Evolutionary conservation across 2,113 vertebrate species (phyloP).

Genomic region (Fregata magnificens): DNA sequence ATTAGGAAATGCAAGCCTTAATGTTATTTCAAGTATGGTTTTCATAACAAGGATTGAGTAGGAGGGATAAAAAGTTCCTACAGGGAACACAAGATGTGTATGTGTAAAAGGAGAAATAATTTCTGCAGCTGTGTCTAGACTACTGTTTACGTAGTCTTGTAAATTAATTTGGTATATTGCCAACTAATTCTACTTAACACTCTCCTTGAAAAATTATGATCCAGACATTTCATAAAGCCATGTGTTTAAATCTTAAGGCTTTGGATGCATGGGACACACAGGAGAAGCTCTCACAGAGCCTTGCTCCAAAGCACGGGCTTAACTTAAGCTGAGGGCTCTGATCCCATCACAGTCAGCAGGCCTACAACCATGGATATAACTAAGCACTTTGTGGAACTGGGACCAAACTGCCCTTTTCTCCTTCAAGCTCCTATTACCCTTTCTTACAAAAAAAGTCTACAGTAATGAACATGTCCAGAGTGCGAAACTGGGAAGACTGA

Average conservation of each 20-base stretch:
- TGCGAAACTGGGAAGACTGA: neutral
- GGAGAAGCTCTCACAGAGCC: neutral
- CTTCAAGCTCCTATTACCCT: neutral
- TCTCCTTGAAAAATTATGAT: neutral
- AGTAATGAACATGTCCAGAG: neutral
- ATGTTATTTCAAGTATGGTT: neutral
- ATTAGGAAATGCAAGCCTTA: neutral
- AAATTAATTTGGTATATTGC: neutral
- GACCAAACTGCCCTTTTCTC: neutral
- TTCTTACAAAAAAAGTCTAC: neutral
- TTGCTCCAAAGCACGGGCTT: neutral
- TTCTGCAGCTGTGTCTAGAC: neutral
- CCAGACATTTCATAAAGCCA: neutral
- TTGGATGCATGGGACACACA: neutral
- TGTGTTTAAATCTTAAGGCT: neutral
- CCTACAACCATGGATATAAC: neutral
- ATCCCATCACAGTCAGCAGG: neutral
- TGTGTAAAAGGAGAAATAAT: neutral
- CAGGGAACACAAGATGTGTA: neutral
- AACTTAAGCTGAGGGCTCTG: neutral
- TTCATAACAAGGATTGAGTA: slow-evolving; percentile 11
- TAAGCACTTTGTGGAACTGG: neutral
- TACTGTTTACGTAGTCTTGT: neutral
- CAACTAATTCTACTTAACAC: neutral
- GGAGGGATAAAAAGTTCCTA: neutral